Base-by-base conservation (phyloP, 2,888 invertebrate genomes). In the Julus scandinavius region DNA sequence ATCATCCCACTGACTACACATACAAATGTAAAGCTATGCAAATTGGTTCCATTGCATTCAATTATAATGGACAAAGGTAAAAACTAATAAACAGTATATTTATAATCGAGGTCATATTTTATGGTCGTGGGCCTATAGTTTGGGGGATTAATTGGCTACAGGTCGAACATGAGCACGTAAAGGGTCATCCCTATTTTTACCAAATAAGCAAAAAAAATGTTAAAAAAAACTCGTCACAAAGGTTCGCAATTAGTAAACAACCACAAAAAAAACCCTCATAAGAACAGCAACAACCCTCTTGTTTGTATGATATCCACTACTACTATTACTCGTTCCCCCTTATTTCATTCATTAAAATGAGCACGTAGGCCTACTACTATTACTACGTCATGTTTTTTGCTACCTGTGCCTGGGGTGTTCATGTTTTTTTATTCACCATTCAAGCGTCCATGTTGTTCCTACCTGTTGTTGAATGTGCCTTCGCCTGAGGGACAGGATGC, bases 401-500 rank as follows among this genome's bases (percentile, higher is more conserved):
- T 72, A 72, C 72, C 72, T 72, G 72, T 72, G 72, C 72, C 72
- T 11, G 3, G n/a, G 72, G 72, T 29, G 20, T 29, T 72, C 17
- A 15, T 17, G 20, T 63, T 72, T 72, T 54, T 72, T 72, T 72
- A 72, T 72, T 20, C 72, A n/a, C 72, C 72, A 72, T 72, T 72
- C 72, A 72, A 72, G 72, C 72, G 29, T 20, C 72, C 72, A 72
- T 72, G 72, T 72, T 72, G 72, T 72, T 72, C 72, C 72, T 72
- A 72, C 72, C 72, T 72, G 72, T 54, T 54, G 54, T 72, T 72
- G 72, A 72, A 72, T 72, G 72, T 72, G 72, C 72, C 72, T 20
- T 11, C 72, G 49, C 85, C 85, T 85, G 85, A 87, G 50, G 87
- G 84, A 49, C 84, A 88, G 88, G 88, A 83, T 84, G 85, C 40